These are phyloP conservation scores for Sylvicola fuscatus DNA, from an alignment of 2,888 invertebrate genomes.

Conservation along the genomic window DNA sequence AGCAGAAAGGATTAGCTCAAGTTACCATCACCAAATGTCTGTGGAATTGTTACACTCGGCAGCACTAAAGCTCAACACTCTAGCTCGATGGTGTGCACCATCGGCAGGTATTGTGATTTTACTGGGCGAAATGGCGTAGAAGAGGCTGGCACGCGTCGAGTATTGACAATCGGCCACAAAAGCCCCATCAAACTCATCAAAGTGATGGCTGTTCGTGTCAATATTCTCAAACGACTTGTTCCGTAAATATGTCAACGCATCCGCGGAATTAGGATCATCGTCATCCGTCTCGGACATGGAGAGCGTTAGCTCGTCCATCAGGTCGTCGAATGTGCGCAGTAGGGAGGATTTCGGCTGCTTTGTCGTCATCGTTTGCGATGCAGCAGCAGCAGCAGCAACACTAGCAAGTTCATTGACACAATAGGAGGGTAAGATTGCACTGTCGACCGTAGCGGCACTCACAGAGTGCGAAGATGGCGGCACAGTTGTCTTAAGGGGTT, in stretches of 20 bases:
- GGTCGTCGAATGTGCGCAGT: constrained; percentile 15
- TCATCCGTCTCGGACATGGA: constrained; percentile 12
- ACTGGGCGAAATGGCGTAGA: constrained; percentile 22
- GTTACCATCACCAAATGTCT: constrained; percentile 56
- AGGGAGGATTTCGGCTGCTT: background rate
- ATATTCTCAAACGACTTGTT: constrained; percentile 25
- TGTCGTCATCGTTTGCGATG: constrained; percentile 1
- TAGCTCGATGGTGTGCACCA: constrained; percentile 37
- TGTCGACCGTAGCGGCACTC: too few relatives aligned
- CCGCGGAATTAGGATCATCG: constrained; percentile 12
- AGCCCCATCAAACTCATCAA: constrained; percentile 28
- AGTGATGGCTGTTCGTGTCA: constrained; percentile 25
- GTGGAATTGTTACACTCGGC: constrained; percentile 33
- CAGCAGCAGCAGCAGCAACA: background rate
- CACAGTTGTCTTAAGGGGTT: too few relatives aligned
- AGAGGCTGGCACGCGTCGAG: background rate
- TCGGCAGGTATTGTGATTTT: constrained; percentile 42
- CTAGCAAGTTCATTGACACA: constrained; percentile 1
- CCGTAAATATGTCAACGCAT: constrained; percentile 15
- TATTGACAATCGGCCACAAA: too few relatives aligned
- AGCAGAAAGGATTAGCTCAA: too few relatives aligned
- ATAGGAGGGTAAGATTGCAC: too few relatives aligned
- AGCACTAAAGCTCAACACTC: constrained; percentile 27
- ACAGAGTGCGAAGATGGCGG: too few relatives aligned
- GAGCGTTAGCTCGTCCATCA: constrained; percentile 23